Evolutionary conservation across 2,888 invertebrate species (phyloP).

Genomic region (Scrobipalpa atriplicella): DNA sequence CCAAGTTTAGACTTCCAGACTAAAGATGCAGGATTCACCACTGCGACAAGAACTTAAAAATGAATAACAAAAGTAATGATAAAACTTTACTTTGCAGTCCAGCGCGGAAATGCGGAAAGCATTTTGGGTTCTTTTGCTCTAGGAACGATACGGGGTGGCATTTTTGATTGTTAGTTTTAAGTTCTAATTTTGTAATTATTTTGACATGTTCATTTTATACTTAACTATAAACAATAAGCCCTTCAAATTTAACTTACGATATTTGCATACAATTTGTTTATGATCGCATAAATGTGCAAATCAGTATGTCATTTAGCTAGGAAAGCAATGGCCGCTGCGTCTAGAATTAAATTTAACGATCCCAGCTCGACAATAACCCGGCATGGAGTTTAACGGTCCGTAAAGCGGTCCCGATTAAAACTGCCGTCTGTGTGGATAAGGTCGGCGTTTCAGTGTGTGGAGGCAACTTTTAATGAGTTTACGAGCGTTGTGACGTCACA

Average conservation of each 20-base stretch:
- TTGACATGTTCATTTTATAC: too few species aligned
- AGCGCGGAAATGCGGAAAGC: too few species aligned
- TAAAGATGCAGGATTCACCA: too few species aligned
- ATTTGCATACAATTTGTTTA: conserved; percentile 12
- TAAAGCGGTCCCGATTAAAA: conserved; percentile 78
- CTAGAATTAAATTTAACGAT: conserved; percentile 73
- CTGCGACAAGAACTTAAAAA: too few species aligned
- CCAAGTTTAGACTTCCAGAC: too few species aligned
- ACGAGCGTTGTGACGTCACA: conserved; percentile 53
- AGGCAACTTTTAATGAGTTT: conserved; percentile 79
- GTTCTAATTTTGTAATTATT: too few species aligned
- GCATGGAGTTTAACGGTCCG: conserved; percentile 73
- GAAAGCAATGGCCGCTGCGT: conserved; percentile 50
- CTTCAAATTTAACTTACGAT: not conserved
- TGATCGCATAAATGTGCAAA: conserved; percentile 27
- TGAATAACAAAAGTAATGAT: too few species aligned
- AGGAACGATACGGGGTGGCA: too few species aligned
- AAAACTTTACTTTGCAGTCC: too few species aligned
- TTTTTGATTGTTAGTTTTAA: too few species aligned
- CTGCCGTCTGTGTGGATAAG: conserved; percentile 71
- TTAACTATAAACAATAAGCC: not conserved
- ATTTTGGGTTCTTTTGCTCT: too few species aligned
- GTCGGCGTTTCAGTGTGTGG: conserved; percentile 68
- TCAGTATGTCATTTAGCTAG: conserved; percentile 29
- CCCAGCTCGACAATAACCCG: conserved; percentile 73